Base-by-base conservation (phyloP, 2,888 invertebrate species). In the Galerucella pusilla region DNA sequence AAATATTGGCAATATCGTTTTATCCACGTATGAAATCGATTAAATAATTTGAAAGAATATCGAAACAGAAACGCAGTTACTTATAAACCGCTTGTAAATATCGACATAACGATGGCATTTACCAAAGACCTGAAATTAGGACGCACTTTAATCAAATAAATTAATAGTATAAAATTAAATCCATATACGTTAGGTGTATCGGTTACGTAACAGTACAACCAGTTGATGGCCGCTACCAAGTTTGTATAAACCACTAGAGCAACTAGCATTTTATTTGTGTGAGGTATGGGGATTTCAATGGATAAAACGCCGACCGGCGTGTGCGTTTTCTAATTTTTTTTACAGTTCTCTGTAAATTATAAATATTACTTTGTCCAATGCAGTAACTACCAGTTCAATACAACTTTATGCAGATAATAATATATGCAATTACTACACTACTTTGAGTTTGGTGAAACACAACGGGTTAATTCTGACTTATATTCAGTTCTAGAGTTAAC, bases 111-210 rank as follows among this genome's bases (percentile, higher is more conserved):
- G 42, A 75, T 75, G 46, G 70, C 64, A 76, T 78, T 76, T 42
- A 71, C 73, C 57, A 71, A 71, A 77, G 73, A 77, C 78, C 77
- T 74, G 80, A 75, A 83, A 83, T 83, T 81, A 79, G 81, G 82
- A 81, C 82, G 79, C 80, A 80, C 74, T 83, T 79, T 76, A 81
- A 81, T 82, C 81, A 81, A 82, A 82, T 82, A 80, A 82, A 83
- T 81, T 82, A 80, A 77, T 74, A 80, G 77, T 81, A 82, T 80
- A 80, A 76, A 82, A 82, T 82, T 82, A 82, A 79, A 75, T 78
- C 82, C 82, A 80, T 83, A 82, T 82, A 82, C 77, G 80, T 78
- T 64, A 65, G 45, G 16, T 25, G 54, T 42, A 52, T 52, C 25
- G 67, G 74, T 80, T 79, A 75, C 76, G 77, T 67, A 80, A 79